Evolutionary conservation across 2,113 vertebrate species (phyloP), one percentile per base, ranked within the genome.

Genomic region (Natator depressus): DNA sequence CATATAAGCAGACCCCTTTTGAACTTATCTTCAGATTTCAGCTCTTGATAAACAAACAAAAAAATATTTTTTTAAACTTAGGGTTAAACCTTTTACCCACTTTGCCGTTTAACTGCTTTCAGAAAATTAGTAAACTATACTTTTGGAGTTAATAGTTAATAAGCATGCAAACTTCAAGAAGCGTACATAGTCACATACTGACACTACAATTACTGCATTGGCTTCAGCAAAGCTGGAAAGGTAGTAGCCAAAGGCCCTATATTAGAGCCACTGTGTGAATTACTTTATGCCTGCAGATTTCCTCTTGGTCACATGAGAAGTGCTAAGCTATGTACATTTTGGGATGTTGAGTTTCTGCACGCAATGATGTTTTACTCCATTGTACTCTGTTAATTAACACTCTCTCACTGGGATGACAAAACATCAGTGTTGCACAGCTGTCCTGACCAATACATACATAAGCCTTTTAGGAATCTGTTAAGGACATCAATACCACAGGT

Each of bases 401-500:
- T 22, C 13, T 84, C 22, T 88, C 16, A 35, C 3, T 86, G 62
- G 35, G 17, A n/a, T 69, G 62, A n/a, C 17, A n/a, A n/a, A 69
- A 69, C 62, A 69, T n/a, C 62, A n/a, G 17, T 69, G 31, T 69
- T 69, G 35, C 16, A 9, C 16, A 69, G 59, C 59, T 69, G 10
- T 69, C 35, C 31, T 69, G 62, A n/a, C 35, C 35, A 69, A n/a
- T 69, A n/a, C 35, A n/a, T 69, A 20, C 35, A 20, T n/a, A 69
- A 9, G 16, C 0, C 0, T 25, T 82, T 89, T 25, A 47, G n/a
- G 3, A 79, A 24, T 79, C 29, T 91, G 0, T 72, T 55, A n/a
- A 19, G 89, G 49, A 29, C 20, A 5, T 51, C 69, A 62, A 6
- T 62, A 13, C 38, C 72, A 6, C 82, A 80, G 17, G 25, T 85